These are phyloP conservation scores for Jacana jacana DNA, from an alignment of 2,113 vertebrate species.

Conservation along the genomic window DNA sequence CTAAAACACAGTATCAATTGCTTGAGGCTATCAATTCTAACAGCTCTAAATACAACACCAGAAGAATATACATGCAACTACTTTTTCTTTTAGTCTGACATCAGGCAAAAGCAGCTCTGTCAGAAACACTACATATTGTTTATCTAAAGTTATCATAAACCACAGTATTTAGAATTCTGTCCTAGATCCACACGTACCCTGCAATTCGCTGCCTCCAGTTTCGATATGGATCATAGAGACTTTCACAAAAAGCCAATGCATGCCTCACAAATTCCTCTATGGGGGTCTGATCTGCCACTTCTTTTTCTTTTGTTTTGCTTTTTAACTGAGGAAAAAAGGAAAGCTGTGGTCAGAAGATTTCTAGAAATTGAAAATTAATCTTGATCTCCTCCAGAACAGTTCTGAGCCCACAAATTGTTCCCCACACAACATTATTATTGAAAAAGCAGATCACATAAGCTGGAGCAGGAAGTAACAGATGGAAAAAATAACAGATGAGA, in stretches of 20 bases:
- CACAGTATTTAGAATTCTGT: background rate
- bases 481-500: background rate
- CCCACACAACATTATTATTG: background rate
- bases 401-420: background rate
- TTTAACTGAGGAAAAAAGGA: slow-evolving; percentile 81
- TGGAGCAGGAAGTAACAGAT: background rate
- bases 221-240: slow-evolving; percentile 94
- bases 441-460: background rate
- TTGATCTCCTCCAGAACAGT: background rate
- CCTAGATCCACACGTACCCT: slow-evolving; percentile 76
- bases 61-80: background rate
- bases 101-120: background rate
- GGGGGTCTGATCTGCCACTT: slow-evolving; percentile 91
- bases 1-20: background rate
- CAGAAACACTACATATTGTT: background rate
- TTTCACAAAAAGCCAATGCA: slow-evolving; percentile 94
- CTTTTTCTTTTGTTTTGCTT: slow-evolving; percentile 97
- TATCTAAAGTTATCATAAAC: background rate
- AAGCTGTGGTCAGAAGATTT: background rate
- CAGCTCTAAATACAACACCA: background rate
- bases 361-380: background rate
- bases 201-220: slow-evolving; percentile 93
- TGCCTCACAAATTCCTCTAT: slow-evolving; percentile 97
- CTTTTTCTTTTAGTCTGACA: background rate
- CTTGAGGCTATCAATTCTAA: background rate